Percentiles rank a stretch among this genome's conserved stretches.
Conservation (phyloP, 1,140 invertebrate genomes). For the Drosophila watanabei region DNA sequence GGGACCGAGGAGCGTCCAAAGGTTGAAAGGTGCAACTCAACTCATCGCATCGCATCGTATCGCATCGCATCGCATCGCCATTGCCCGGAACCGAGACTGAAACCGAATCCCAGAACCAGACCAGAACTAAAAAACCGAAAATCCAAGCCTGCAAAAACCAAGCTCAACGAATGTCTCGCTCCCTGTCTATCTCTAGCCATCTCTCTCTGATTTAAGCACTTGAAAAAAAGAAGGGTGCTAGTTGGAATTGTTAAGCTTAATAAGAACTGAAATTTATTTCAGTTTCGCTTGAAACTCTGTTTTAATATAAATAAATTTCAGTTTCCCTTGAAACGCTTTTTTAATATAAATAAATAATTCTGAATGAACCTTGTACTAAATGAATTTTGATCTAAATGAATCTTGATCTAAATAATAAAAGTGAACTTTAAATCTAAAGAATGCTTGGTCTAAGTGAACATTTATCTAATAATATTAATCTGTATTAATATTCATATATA, state of each 20-base stretch:
- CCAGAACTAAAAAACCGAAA: constrained; percentile 40
- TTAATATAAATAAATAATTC: too few species aligned
- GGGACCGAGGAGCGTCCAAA: constrained; percentile 8
- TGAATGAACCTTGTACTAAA: too few species aligned
- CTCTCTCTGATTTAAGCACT: constrained; percentile 15
- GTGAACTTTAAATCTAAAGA: too few species aligned
- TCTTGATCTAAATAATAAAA: too few species aligned
- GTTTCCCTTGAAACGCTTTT: too few species aligned
- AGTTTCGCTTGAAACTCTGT: too few species aligned
- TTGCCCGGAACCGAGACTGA: constrained; percentile 26
- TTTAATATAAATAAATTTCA: too few species aligned
- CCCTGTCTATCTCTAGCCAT: constrained; percentile 16
- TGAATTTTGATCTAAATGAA: too few species aligned
- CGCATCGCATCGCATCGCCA: constrained; percentile 7
- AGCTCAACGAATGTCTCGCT: constrained; percentile 42
- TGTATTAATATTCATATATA: too few species aligned
- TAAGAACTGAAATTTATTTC: too few species aligned
- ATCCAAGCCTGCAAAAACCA: constrained; percentile 25
- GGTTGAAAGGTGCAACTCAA: constrained; percentile 42
- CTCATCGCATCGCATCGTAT: constrained; percentile 8
- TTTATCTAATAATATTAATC: not conserved
- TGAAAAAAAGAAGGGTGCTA: not conserved
- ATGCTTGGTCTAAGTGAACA: not conserved
- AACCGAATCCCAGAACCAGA: constrained; percentile 36
- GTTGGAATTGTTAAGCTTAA: too few species aligned